Percentiles rank a stretch among this genome's conserved stretches.
phyloP scores from a whole-genome alignment of 2,888 invertebrate species.

The Andrena flavipes region DNA sequence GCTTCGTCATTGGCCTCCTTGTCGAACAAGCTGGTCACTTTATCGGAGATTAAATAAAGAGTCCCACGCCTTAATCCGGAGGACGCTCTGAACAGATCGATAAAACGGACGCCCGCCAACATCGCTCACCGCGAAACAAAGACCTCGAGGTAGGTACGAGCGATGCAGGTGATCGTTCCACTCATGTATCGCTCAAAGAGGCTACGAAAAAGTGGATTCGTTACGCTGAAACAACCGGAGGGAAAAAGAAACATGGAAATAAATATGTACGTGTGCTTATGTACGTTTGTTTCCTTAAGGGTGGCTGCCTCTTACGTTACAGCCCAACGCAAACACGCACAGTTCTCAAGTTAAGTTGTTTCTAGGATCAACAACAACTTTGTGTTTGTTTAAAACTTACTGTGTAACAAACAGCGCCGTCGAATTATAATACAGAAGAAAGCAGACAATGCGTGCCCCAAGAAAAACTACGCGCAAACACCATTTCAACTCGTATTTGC shows the following conservation, averaged over 20 bases:
- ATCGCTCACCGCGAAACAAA: constrained; percentile 47
- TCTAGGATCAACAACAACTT: no score
- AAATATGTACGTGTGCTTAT: background rate
- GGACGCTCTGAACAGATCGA: constrained; percentile 39
- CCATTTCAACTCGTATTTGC: no score
- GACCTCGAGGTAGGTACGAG: constrained; percentile 23
- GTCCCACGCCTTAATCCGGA: constrained; percentile 36
- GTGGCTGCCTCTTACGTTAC: no score
- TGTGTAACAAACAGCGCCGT: no score
- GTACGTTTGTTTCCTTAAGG: no score
- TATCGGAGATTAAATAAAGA: constrained; percentile 62
- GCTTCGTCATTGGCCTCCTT: constrained; percentile 42
- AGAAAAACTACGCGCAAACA: no score
- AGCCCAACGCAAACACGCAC: no score
- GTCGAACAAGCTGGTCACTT: constrained; percentile 43
- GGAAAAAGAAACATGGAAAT: background rate
- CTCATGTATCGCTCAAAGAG: constrained; percentile 3
- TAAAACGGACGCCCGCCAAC: constrained; percentile 25
- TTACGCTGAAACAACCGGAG: background rate
- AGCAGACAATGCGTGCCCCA: no score
- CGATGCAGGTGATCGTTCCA: constrained; percentile 31
- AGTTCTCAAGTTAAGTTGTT: no score
- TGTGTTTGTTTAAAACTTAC: no score
- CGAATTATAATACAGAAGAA: no score
- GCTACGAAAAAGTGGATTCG: background rate